These are phyloP conservation scores for Nyctereutes procyonoides DNA, from an alignment of 2,113 vertebrate species.

Conservation along the genomic window DNA sequence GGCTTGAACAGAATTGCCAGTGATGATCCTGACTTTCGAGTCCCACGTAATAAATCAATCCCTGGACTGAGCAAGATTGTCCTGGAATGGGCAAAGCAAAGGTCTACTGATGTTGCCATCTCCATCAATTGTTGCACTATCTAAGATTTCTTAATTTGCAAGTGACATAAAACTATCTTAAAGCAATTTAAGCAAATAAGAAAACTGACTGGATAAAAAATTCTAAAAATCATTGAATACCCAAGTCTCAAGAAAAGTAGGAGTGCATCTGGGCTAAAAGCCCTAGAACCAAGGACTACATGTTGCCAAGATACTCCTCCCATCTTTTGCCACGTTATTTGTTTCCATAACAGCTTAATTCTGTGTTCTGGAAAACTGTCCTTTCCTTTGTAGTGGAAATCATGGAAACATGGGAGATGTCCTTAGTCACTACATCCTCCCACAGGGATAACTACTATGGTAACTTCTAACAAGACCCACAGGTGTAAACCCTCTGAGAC, in stretches of 20 bases:
- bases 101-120: too few species aligned
- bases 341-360: neutral
- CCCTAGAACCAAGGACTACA: neutral
- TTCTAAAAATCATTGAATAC: neutral
- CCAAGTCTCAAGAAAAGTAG: neutral
- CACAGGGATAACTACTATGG: accelerated
- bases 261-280: neutral
- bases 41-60: accelerated
- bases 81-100: too few species aligned
- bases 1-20: neutral
- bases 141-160: neutral
- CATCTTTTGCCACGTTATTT: neutral
- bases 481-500: neutral
- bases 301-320: neutral
- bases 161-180: neutral
- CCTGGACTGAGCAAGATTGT: neutral
- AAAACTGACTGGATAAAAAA: neutral
- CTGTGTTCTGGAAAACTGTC: neutral
- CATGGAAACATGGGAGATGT: neutral
- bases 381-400: neutral
- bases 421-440: neutral
- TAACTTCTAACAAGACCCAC: neutral
- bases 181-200: neutral
- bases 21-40: neutral
- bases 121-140: accelerated